A percentile compares a stretch with the other conserved stretches of the same genome.
Conservation (phyloP, 2,113 vertebrate genomes). For the Brachypteracias leptosomus region DNA sequence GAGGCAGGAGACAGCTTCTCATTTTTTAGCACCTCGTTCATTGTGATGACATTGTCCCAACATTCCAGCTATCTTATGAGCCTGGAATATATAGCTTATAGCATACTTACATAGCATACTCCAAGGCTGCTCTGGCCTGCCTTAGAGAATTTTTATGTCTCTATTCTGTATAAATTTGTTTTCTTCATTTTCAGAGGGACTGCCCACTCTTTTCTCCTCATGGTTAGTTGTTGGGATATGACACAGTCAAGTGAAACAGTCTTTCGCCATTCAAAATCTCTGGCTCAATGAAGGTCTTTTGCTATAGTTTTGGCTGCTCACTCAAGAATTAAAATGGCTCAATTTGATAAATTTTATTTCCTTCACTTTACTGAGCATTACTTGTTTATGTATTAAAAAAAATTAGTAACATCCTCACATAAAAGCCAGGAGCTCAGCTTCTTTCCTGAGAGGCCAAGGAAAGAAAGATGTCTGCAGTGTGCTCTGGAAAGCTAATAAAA, state of each 20-base stretch:
- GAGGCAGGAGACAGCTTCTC: background rate
- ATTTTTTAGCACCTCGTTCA: background rate
- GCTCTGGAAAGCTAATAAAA: background rate
- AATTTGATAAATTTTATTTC: background rate
- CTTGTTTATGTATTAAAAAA: background rate
- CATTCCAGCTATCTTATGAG: background rate
- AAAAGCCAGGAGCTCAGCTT: background rate
- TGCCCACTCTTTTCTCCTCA: accelerated
- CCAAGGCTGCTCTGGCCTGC: background rate
- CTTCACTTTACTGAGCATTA: background rate
- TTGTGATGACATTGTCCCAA: background rate
- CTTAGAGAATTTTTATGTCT: background rate
- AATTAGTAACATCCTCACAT: background rate
- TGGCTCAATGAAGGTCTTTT: background rate
- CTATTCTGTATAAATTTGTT: background rate
- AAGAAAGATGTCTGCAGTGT: background rate
- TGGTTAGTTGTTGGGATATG: background rate
- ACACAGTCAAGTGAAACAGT: accelerated
- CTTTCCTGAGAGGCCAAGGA: background rate
- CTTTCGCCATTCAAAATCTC: background rate
- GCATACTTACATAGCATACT: background rate
- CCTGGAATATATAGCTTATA: no score
- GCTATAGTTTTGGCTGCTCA: background rate
- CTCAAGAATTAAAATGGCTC: background rate
- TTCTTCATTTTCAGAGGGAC: background rate